Evolutionary conservation across 1,140 invertebrate genomes (phyloP), one percentile per base, ranked within the genome.

Genomic region (Atta cephalotes): DNA sequence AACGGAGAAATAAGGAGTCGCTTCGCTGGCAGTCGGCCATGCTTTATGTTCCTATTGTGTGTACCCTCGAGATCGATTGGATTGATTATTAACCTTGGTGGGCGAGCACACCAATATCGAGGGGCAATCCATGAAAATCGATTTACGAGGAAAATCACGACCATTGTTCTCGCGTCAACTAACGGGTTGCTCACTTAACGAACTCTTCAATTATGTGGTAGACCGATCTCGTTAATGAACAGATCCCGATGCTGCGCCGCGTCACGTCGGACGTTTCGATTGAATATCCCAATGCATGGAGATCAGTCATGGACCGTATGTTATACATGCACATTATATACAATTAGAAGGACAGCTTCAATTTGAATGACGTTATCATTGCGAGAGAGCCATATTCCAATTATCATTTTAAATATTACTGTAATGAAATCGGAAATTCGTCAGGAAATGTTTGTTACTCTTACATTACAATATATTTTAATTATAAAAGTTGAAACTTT

Each of bases 171-270:
- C 74, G 74, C 74, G 82, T 39, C 10, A 45, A 45, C 45, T 56
- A 28, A 2, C 25, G 45, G 74, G 60, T 25, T 85, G 82, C 49
- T 79, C 82, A 70, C 49, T 85, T 85, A 78, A 85, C 82, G 72
- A 85, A 85, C 82, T 77, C 82, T 85, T 85, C 74, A 77, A 85
- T 85, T 79, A 85, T 85, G 82, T 62, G 82, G 82, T 85, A 78
- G 82, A 85, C 76, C 82, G 82, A 80, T 87, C 86, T 90, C 88
- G 84, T 80, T 87, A 84, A 90, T 90, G 87, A 87, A 87, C 82
- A 90, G 88, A 76, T 90, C 89, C 85, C 76, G 86, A 85, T 53
- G 76, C 63, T 39, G 77, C 21, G 56, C 25, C 25, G 62, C 63
- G 79, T 87, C 9, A 10, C 39, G 39, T 45, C 31, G 70, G 45